phyloP scores from a whole-genome alignment of 2,113 vertebrate species.

The Notothenia rossii region DNA sequence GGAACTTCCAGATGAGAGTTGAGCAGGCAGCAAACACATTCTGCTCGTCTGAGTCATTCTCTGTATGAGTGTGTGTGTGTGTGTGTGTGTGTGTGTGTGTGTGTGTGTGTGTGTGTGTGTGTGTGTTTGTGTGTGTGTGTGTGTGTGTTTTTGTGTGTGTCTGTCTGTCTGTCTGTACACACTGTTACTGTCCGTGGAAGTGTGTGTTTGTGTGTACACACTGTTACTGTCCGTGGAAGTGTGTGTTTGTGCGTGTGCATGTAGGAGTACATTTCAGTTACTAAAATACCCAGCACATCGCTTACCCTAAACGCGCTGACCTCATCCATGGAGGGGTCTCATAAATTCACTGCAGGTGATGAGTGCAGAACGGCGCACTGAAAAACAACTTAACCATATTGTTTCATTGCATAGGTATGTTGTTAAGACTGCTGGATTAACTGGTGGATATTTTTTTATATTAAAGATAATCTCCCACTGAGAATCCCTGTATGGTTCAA shows the following conservation, averaged over 20 bases:
- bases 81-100: slow-evolving; percentile 34
- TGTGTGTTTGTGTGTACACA: background rate
- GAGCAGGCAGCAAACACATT: slow-evolving; percentile 74
- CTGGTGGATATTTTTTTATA: slow-evolving; percentile 32
- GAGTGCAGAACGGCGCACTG: slow-evolving; percentile 51
- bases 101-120: slow-evolving; percentile 35
- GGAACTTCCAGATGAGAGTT: slow-evolving; percentile 71
- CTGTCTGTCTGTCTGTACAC: background rate
- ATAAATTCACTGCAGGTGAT: slow-evolving; percentile 77
- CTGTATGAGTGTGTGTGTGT: slow-evolving; percentile 33
- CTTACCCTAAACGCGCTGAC: slow-evolving; percentile 59
- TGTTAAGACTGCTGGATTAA: slow-evolving; percentile 46
- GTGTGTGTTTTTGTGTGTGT: slow-evolving; percentile 6
- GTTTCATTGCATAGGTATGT: slow-evolving; percentile 54
- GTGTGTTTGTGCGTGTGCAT: slow-evolving; percentile 14
- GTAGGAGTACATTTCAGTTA: slow-evolving; percentile 43
- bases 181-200: slow-evolving; percentile 2
- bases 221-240: background rate
- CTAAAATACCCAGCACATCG: slow-evolving; percentile 62
- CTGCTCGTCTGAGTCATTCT: slow-evolving; percentile 71
- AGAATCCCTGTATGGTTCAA: slow-evolving; percentile 19
- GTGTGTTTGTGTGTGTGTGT: slow-evolving; percentile 35
- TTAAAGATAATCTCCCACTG: slow-evolving; percentile 24
- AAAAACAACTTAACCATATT: slow-evolving; percentile 65
- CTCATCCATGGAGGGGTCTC: slow-evolving; percentile 67